Evolutionary conservation across 2,113 vertebrate genomes (phyloP), one percentile per base, ranked within the genome.

Genomic region (Pongo pygmaeus): DNA sequence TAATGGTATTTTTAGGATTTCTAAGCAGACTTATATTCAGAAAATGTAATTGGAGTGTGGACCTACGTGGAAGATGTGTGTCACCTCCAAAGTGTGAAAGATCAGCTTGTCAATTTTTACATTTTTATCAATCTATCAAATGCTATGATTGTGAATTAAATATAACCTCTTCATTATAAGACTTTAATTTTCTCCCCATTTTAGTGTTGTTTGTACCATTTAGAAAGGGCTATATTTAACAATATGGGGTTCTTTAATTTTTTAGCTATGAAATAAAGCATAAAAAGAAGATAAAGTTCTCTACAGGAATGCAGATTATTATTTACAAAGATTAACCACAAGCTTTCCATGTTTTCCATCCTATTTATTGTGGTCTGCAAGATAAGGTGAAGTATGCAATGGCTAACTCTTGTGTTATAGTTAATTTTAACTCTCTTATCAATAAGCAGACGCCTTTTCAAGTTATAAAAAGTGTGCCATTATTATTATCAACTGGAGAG

Each of bases 351-450:
- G 48, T 55, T 94, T 96, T 96, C 96, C 50, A 86, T 96, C 83
- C 84, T 91, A 77, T 94, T 95, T 97, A 95, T 97, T 98, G 98
- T 77, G 75, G 84, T 94, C 92, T 84, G 43, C 89, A 94, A 98
- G 96, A 97, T 98, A 98, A 98, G 97, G 95, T 0, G 87, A 98
- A 98, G 96, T 35, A 96, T 93, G 97, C 93, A 13, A 80, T 88
- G 38, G 87, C 94, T 97, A 94, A 90, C 88, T 97, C 98, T 97
- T 98, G 67, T 61, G 89, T 85, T 95, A 98, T 14, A 89, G 98
- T 98, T 99, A 99, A 99, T 98, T 99, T 99, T 99, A 99, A 98
- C 98, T 96, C 96, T 93, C 96, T 38, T 99, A 99, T 99, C 99
- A 98, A 98, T 97, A 96, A 97, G 83, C 94, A 98, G 97, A 98